Percentiles rank a stretch among this genome's conserved stretches.
Conservation (phyloP, 1,140 invertebrate genomes). For the Protaetia brevitarsis region DNA sequence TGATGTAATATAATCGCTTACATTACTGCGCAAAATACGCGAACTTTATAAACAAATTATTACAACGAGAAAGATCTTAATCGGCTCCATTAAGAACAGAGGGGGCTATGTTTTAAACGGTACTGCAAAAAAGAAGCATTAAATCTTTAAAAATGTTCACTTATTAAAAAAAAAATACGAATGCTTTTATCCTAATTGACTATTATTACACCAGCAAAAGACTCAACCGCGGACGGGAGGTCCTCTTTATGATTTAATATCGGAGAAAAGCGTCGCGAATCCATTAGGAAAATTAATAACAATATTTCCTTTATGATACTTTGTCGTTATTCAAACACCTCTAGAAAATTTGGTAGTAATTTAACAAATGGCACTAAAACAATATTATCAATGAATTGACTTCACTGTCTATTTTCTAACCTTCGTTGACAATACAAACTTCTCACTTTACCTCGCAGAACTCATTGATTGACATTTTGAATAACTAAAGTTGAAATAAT, state of each 20-base stretch:
- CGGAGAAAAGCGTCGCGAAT: background rate
- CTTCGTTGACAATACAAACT: too few relatives aligned
- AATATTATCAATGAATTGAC: background rate
- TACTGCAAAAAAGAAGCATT: background rate
- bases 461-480: too few relatives aligned
- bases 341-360: slow-evolving; percentile 3
- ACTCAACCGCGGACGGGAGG: background rate
- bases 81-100: background rate
- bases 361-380: background rate
- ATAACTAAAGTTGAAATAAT: too few relatives aligned
- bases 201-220: slow-evolving; percentile 3
- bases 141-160: slow-evolving; percentile 11
- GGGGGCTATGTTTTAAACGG: background rate
- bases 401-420: too few relatives aligned
- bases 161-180: slow-evolving; percentile 13
- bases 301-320: slow-evolving; percentile 3
- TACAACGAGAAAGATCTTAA: background rate
- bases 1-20: background rate
- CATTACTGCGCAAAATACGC: background rate
- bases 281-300: slow-evolving; percentile 15
- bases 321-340: background rate
- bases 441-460: too few relatives aligned
- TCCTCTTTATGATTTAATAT: slow-evolving; percentile 16
- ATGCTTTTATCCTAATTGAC: slow-evolving; percentile 18
- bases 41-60: slow-evolving; percentile 10